phyloP scores from a whole-genome alignment of 1,140 invertebrate genomes.

The Heliconius nattereri region DNA sequence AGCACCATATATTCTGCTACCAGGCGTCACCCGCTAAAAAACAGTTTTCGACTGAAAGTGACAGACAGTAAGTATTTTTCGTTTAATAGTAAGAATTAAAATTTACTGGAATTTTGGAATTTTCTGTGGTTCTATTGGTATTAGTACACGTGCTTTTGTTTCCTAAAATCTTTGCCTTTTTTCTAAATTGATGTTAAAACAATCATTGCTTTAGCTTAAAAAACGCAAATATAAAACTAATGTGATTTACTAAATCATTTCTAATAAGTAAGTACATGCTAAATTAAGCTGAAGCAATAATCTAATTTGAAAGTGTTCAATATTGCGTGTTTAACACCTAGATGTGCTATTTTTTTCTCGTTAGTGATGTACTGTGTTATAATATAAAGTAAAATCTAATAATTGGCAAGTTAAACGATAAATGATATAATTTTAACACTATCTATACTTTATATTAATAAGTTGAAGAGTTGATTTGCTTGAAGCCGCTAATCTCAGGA shows the following conservation, averaged over 20 bases:
- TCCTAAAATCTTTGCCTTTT: background rate
- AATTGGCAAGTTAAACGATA: background rate
- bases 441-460: too few relatives aligned
- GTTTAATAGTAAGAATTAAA: background rate
- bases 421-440: background rate
- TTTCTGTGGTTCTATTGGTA: background rate
- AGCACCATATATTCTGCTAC: conserved; percentile 94
- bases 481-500: too few relatives aligned
- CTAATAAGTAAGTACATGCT: background rate
- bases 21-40: conserved; percentile 90
- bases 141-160: background rate
- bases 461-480: too few relatives aligned
- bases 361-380: background rate
- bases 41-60: conserved; percentile 87
- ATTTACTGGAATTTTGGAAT: background rate
- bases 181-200: background rate
- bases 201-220: background rate
- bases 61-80: conserved; percentile 82
- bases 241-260: background rate
- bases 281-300: background rate
- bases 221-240: background rate
- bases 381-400: background rate
- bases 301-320: background rate
- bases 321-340: background rate
- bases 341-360: background rate